Evolutionary conservation across 2,888 invertebrate genomes (phyloP).

Genomic region (Antheraea yamamai): DNA sequence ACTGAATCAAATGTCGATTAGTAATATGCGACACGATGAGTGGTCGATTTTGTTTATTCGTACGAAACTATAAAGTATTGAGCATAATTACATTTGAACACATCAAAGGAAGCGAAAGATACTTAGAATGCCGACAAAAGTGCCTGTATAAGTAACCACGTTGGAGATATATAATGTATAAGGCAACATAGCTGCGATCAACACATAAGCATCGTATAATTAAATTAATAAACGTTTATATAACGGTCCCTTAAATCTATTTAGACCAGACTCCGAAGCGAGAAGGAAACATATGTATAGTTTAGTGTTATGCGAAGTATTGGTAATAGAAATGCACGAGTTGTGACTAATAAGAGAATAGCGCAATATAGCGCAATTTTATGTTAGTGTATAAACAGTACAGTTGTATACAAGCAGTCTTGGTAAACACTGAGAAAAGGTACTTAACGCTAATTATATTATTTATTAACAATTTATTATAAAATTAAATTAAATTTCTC

Average conservation of each 20-base stretch:
- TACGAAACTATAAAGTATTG: slow-evolving; percentile 56
- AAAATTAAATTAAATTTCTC: slow-evolving; percentile 70
- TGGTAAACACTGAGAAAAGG: slow-evolving; percentile 80
- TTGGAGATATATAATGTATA: slow-evolving; percentile 40
- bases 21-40: slow-evolving; percentile 26
- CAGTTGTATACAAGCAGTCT: slow-evolving; percentile 80
- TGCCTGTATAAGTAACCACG: slow-evolving; percentile 40
- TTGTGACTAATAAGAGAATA: slow-evolving; percentile 75
- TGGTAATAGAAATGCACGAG: slow-evolving; percentile 78
- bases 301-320: slow-evolving; percentile 67
- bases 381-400: slow-evolving; percentile 75
- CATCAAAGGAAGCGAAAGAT: slow-evolving; percentile 71
- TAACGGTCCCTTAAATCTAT: slow-evolving; percentile 54
- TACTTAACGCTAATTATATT: slow-evolving; percentile 76
- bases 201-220: slow-evolving; percentile 7
- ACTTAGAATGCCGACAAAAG: slow-evolving; percentile 45
- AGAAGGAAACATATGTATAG: slow-evolving; percentile 61
- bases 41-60: slow-evolving; percentile 39
- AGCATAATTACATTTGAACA: slow-evolving; percentile 76
- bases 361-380: slow-evolving; percentile 59
- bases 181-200: slow-evolving; percentile 29
- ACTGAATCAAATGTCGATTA: slow-evolving; percentile 24
- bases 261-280: slow-evolving; percentile 63
- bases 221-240: slow-evolving; percentile 27
- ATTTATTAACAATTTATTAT: slow-evolving; percentile 66